Conservation (phyloP, 1,140 invertebrate species). For the Gonatopus flavifemur region DNA sequence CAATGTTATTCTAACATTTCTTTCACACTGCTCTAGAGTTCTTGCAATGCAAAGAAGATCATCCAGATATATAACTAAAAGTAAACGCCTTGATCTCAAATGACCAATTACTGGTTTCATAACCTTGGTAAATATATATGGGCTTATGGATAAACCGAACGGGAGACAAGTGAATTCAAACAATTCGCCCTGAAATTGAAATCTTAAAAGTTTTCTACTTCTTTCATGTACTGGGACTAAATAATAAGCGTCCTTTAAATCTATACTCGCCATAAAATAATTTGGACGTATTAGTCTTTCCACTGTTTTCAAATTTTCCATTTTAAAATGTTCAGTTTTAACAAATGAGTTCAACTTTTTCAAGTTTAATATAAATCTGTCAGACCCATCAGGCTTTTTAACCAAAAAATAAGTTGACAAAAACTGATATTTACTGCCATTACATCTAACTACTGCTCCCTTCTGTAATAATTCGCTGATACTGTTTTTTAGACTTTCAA, state of each 20-base stretch:
- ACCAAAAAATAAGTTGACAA: conserved; percentile 21
- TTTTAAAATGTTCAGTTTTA: conserved; percentile 35
- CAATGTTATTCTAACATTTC: not conserved
- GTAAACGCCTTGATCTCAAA: too few relatives aligned
- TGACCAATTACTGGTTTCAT: conserved; percentile 28
- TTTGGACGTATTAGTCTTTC: not conserved
- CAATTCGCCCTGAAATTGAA: conserved; percentile 16
- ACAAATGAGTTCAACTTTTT: conserved; percentile 30
- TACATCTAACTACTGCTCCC: too few relatives aligned
- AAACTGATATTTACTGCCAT: not conserved
- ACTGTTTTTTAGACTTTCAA: too few relatives aligned
- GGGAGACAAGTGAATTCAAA: conserved; percentile 29
- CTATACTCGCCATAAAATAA: conserved; percentile 19
- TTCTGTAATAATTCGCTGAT: too few relatives aligned
- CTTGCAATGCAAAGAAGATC: not conserved
- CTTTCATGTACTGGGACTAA: conserved; percentile 6
- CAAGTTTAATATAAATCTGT: conserved; percentile 31
- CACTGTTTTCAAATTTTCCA: conserved; percentile 23
- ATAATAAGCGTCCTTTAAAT: conserved; percentile 9
- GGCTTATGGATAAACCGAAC: conserved; percentile 21
- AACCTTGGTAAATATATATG: conserved; percentile 31
- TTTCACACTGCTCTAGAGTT: not conserved
- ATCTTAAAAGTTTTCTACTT: conserved; percentile 22
- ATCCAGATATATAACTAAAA: conserved; percentile 6
- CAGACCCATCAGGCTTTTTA: conserved; percentile 20